A percentile compares a stretch with the other conserved stretches of the same genome.
phyloP scores from a whole-genome alignment of 2,797 vertebrate species.

The Myripristis murdjan region DNA sequence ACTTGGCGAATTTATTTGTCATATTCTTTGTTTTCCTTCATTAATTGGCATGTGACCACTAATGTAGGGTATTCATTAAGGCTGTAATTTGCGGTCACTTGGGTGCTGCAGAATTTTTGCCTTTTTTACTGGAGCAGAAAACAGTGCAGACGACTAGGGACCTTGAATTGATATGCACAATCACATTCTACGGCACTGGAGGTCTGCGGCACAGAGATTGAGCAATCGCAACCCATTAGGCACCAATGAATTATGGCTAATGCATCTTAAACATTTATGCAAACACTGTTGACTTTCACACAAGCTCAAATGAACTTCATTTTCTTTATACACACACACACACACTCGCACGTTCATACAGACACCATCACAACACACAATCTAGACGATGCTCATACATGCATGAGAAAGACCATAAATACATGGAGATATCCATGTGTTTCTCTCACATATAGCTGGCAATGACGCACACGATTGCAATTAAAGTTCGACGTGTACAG shows the following conservation, averaged over 20 bases:
- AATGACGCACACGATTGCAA: neutral
- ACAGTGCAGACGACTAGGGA: conserved; percentile 40
- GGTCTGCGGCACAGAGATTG: conserved; percentile 69
- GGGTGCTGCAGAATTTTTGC: conserved; percentile 51
- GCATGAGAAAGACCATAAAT: neutral
- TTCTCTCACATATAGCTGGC: neutral
- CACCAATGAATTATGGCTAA: conserved; percentile 76
- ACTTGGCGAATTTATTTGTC: conserved; percentile 47
- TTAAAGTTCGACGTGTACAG: neutral
- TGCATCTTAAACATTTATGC: conserved; percentile 78
- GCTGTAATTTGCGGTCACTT: conserved; percentile 65
- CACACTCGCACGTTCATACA: conserved; percentile 1
- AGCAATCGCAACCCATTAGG: conserved; percentile 77
- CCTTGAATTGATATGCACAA: conserved; percentile 75
- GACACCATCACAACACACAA: neutral
- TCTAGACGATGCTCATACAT: neutral
- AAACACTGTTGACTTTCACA: conserved; percentile 68
- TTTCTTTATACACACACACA: conserved; percentile 1
- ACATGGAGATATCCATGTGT: neutral
- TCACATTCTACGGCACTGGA: conserved; percentile 69
- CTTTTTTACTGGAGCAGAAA: conserved; percentile 50
- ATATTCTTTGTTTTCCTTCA: conserved; percentile 58
- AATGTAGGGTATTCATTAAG: conserved; percentile 64
- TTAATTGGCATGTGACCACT: conserved; percentile 67
- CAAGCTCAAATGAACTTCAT: conserved; percentile 35